Evolutionary conservation across 2,797 vertebrate species (phyloP).

Genomic region (Euthynnus affinis): DNA sequence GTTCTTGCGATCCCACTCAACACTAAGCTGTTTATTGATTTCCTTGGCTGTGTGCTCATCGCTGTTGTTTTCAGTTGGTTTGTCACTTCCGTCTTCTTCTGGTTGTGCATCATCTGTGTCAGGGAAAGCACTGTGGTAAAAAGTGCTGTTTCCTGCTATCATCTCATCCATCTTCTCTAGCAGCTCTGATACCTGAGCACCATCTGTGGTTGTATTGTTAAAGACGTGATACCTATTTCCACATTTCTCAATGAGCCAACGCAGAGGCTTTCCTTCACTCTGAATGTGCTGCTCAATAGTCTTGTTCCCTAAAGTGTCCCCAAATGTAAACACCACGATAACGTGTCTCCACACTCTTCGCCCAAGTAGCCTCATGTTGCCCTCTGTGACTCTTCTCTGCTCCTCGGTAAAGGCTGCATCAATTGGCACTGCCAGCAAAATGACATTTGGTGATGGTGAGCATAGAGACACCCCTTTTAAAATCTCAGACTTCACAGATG

Average conservation of each 20-base stretch:
- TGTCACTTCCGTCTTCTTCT: background rate
- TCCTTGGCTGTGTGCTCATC: background rate
- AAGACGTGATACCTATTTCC: constrained; percentile 42
- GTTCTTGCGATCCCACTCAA: constrained; percentile 25
- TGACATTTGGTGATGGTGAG: constrained; percentile 42
- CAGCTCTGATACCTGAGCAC: constrained; percentile 19
- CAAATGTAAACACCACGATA: constrained; percentile 19
- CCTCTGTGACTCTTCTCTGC: constrained; percentile 29
- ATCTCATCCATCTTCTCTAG: constrained; percentile 48
- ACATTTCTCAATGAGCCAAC: constrained; percentile 39
- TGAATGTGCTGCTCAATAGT: constrained; percentile 43
- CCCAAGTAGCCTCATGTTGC: constrained; percentile 35
- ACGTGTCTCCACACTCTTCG: constrained; percentile 40
- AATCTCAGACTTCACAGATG: constrained; percentile 4
- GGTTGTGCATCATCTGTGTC: background rate
- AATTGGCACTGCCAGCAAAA: constrained; percentile 14
- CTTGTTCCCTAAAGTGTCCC: constrained; percentile 6
- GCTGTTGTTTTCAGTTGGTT: background rate
- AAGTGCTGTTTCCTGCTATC: constrained; percentile 34
- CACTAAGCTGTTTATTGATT: constrained; percentile 14
- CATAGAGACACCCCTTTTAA: constrained; percentile 24
- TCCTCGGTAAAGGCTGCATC: constrained; percentile 37
- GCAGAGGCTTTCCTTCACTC: constrained; percentile 31
- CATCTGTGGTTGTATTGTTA: background rate
- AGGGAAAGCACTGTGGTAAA: background rate